Evolutionary conservation across 2,888 invertebrate genomes (phyloP), one percentile per base, ranked within the genome.

Genomic region (Sinohyriopsis cumingii): DNA sequence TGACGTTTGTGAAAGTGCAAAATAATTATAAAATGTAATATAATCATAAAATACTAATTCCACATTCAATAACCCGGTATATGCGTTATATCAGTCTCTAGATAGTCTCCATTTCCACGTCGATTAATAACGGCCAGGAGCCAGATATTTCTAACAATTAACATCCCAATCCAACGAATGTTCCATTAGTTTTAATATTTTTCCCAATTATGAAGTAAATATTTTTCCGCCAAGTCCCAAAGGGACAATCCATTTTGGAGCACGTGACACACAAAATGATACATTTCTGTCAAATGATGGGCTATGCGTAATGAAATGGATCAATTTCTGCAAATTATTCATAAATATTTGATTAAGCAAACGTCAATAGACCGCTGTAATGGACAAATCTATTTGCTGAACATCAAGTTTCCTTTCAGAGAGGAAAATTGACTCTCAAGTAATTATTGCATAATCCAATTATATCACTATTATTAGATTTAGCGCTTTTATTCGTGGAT

Each of bases 301-400:
- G 69, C 74, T 75, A 77, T 75, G 72, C 60, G 71, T 70, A 71
- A 71, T 71, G 65, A 63, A 65, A 62, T 54, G 64, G 76, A 71
- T 72, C 57, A 66, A 56, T 57, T 28, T 53, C 65, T 59, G 68
- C 61, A 61, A 65, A 55, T 28, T 62, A 69, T 71, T 66, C 69
- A 78, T 83, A 75, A 83, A 83, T 83, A 81, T 83, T 83, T 77
- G 82, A 81, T 83, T 63, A 63, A 63, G 63, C 63, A 63, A 63
- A 63, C 24, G 63, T 63, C 63, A 63, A 63, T 55, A 63, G n/a
- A 24, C 54, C 53, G 54, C 63, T 55, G 53, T 63, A 63, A 63
- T 63, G 63, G 63, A 22, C 63, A 63, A 63, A 22, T 63, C 54
- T 63, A 55, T 63, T 45, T 45, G 45, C 45, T 45, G 45, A 45